These are phyloP conservation scores for Grapholita molesta DNA, from an alignment of 1,140 invertebrate genomes.

Conservation along the genomic window DNA sequence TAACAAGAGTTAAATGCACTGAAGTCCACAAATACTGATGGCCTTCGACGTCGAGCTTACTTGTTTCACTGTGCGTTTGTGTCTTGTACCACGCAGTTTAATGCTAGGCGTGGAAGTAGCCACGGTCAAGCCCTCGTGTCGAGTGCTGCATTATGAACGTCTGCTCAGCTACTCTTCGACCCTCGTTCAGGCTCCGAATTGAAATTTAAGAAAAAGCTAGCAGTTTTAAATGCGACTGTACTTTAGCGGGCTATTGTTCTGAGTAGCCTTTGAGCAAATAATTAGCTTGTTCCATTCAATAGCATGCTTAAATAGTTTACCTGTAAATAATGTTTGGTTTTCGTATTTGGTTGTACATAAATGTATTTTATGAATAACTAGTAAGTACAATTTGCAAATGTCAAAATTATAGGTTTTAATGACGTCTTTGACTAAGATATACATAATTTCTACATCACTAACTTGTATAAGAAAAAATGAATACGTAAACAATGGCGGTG, in stretches of 20 bases:
- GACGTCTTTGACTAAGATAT: too few relatives aligned
- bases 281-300: neutral
- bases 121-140: slow-evolving; percentile 63
- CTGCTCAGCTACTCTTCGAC: slow-evolving; percentile 45
- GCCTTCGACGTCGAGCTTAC: too few relatives aligned
- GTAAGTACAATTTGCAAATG: too few relatives aligned
- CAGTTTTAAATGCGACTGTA: slow-evolving; percentile 21
- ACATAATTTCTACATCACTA: too few relatives aligned
- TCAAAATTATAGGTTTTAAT: too few relatives aligned
- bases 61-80: too few relatives aligned
- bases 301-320: neutral
- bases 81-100: slow-evolving; percentile 38
- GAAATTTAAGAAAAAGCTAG: slow-evolving; percentile 57
- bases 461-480: too few relatives aligned
- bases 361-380: too few relatives aligned
- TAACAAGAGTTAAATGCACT: too few relatives aligned
- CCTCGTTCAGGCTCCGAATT: slow-evolving; percentile 58
- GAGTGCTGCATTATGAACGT: slow-evolving; percentile 69
- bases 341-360: too few relatives aligned
- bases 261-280: neutral
- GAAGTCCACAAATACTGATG: too few relatives aligned
- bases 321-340: too few relatives aligned
- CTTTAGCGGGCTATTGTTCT: slow-evolving; percentile 6
- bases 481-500: neutral
- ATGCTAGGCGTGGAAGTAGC: slow-evolving; percentile 68